A percentile compares a stretch with the other conserved stretches of the same genome.
phyloP scores from a whole-genome alignment of 2,888 invertebrate genomes.

The Phanerotoma sp. region DNA sequence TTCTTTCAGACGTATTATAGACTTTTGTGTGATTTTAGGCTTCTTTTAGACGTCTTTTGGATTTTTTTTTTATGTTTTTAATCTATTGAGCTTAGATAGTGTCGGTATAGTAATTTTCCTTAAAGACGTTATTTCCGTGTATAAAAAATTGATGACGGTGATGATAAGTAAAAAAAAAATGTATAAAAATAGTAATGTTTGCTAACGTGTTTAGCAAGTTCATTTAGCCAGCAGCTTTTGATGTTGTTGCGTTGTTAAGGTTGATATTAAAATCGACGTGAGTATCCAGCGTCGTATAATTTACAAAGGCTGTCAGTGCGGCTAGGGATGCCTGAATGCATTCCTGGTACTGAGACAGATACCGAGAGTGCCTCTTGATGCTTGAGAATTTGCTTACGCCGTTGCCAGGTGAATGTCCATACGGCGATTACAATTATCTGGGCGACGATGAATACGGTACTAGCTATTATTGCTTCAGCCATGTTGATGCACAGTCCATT shows the following conservation, averaged over 20 bases:
- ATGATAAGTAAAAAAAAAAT: too few species aligned
- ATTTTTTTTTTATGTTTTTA: too few species aligned
- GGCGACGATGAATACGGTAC: slow-evolving; percentile 80
- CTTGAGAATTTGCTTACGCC: slow-evolving; percentile 67
- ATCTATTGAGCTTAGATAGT: too few species aligned
- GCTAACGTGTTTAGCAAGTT: too few species aligned
- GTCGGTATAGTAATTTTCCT: too few species aligned
- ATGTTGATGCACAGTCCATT: slow-evolving; percentile 69
- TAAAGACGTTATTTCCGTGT: too few species aligned
- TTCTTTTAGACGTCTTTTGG: too few species aligned
- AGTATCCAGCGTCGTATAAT: slow-evolving; percentile 84
- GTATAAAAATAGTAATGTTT: too few species aligned
- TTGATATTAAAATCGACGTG: slow-evolving; percentile 67
- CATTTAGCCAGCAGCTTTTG: neutral
- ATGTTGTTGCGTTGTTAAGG: neutral
- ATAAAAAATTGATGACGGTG: too few species aligned
- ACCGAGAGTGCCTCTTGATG: slow-evolving; percentile 65
- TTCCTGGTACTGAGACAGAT: slow-evolving; percentile 65
- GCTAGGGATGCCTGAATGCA: slow-evolving; percentile 62
- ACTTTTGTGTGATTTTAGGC: too few species aligned
- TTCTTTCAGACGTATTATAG: too few species aligned
- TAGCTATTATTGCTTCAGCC: slow-evolving; percentile 80
- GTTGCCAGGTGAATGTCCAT: slow-evolving; percentile 88
- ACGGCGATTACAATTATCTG: slow-evolving; percentile 85
- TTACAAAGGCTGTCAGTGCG: slow-evolving; percentile 80